Base-by-base conservation (phyloP, 1,140 invertebrate species). In the Stegodyphus dumicola region DNA sequence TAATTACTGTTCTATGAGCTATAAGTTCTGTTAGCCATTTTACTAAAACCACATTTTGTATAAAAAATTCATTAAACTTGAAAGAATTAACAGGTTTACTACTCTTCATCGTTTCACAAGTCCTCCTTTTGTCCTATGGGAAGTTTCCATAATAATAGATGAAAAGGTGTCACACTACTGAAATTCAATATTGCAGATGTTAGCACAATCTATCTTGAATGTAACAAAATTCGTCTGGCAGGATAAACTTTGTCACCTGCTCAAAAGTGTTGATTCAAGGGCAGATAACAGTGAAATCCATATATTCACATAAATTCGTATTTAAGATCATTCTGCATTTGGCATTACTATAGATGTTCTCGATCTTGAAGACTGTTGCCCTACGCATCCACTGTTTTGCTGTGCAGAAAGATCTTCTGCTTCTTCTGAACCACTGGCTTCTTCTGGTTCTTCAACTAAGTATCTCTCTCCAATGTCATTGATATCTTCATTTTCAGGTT, bases 361-460 rank as follows among this genome's bases (percentile, higher is more conserved):
- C 75, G 80, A 66, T 75, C 80, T 74, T 65, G 70, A 53, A 18
- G 78, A 33, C 11, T 33, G 56, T 66, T 75, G 70, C n/a, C 64
- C 64, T 74, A 83, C 17, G 60, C 70, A 83, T 54, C 70, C 80
- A 75, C 52, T 83, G 18, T 67, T 75, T 83, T 83, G 80, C 51
- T 70, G 71, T 75, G 80, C 67, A 66, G 80, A 83, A 54, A 83
- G 56, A 75, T 83, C 80, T 75, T 83, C 80, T 11, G 80, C 80
- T 83, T 83, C 80, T 66, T 83, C 80, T 18, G 80, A 56, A 49
- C 80, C 80, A 75, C 80, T 83, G 4, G 49, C 80, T 54, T 83
- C 80, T 73, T 70, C 80, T 33, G 80, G 80, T 66, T 83, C 80
- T 66, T 83, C 80, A 18, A 83, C 80, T 17, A 83, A 53, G 53